These are phyloP conservation scores for Sebastes itinus DNA, from an alignment of 2,797 vertebrate genomes.

Conservation along the genomic window DNA sequence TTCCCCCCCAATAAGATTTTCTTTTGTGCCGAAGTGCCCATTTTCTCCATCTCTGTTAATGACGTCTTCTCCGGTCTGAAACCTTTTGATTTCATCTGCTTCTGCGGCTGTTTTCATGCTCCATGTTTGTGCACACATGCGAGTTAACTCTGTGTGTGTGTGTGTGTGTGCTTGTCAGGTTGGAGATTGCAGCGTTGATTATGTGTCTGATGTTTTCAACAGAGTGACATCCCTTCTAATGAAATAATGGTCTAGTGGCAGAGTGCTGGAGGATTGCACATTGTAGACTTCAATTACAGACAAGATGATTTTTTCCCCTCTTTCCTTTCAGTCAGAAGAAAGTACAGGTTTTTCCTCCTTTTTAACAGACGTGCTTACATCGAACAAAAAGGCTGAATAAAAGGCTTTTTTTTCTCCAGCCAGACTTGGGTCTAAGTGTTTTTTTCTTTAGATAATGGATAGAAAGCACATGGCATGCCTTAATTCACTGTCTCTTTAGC, in stretches of 20 bases:
- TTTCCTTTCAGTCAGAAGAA: constrained; percentile 56
- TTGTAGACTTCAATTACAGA: constrained; percentile 82
- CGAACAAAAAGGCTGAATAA: constrained; percentile 71
- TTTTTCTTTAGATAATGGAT: constrained; percentile 71
- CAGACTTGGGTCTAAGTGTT: constrained; percentile 66
- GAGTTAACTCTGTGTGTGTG: constrained; percentile 7
- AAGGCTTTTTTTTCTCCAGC: constrained; percentile 53
- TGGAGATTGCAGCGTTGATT: constrained; percentile 68
- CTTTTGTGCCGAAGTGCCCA: constrained; percentile 42
- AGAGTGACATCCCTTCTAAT: constrained; percentile 80
- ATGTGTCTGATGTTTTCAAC: constrained; percentile 74
- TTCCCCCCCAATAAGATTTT: background rate
- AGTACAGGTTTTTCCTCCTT: constrained; percentile 53
- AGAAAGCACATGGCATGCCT: constrained; percentile 52
- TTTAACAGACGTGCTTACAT: constrained; percentile 57
- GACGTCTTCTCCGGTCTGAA: constrained; percentile 29
- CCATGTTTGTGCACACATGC: constrained; percentile 26
- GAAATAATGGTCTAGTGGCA: constrained; percentile 79
- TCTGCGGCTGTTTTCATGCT: constrained; percentile 13
- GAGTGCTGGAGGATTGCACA: constrained; percentile 75
- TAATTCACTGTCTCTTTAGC: constrained; percentile 65
- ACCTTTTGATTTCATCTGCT: constrained; percentile 52
- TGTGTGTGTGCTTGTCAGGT: constrained; percentile 21
- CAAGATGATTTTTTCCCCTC: constrained; percentile 53
- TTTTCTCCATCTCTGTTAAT: constrained; percentile 45